Evolutionary conservation across 2,797 vertebrate species (phyloP).

Genomic region (Spinibarbus caldwelli): DNA sequence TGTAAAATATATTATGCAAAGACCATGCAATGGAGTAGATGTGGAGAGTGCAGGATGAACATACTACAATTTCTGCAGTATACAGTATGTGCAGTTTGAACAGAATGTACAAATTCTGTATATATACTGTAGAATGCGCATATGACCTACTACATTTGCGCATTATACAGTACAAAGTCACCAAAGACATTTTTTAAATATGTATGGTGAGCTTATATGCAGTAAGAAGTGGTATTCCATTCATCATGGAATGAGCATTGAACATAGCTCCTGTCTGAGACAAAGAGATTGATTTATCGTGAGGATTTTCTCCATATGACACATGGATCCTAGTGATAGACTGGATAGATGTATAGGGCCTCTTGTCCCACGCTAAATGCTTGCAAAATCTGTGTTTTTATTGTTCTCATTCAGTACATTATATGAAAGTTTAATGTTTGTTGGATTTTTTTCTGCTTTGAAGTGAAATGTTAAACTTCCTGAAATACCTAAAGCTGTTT

Average conservation of each 20-base stretch:
- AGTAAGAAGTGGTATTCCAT: neutral
- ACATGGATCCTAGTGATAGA: neutral
- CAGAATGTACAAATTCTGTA: neutral
- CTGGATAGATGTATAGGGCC: neutral
- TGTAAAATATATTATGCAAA: neutral
- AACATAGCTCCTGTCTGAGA: neutral
- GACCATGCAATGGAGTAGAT: neutral
- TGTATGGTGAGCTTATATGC: neutral
- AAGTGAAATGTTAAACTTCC: neutral
- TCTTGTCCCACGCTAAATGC: neutral
- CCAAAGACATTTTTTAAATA: too few relatives aligned
- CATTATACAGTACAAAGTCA: too few relatives aligned
- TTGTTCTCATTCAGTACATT: neutral
- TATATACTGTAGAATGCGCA: neutral
- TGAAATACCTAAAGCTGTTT: neutral
- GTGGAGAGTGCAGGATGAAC: neutral
- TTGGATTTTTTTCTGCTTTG: neutral
- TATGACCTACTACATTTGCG: too few relatives aligned
- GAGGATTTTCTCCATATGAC: conserved; percentile 20
- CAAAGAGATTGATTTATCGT: conserved; percentile 1
- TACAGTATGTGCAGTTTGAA: neutral
- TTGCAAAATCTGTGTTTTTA: neutral
- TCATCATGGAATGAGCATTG: conserved; percentile 1
- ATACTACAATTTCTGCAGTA: neutral
- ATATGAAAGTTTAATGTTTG: neutral